Evolutionary conservation across 2,888 invertebrate species (phyloP).

Genomic region (Eubasilissa splendida): DNA sequence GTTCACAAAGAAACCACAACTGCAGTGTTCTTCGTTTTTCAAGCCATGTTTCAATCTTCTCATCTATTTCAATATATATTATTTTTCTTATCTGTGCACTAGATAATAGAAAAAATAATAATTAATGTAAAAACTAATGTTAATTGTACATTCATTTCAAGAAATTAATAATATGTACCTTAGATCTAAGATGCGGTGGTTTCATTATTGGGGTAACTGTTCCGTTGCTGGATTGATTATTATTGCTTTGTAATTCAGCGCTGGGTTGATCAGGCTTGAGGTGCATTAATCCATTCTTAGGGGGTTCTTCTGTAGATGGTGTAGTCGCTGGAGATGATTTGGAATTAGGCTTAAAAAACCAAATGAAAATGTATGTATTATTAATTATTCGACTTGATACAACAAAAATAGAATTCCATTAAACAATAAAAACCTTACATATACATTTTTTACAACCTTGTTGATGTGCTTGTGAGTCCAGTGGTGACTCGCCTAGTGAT

Average conservation of each 20-base stretch:
- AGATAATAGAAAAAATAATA: too few relatives aligned
- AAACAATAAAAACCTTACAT: too few relatives aligned
- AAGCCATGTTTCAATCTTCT: too few relatives aligned
- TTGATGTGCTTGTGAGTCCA: too few relatives aligned
- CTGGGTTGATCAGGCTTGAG: neutral
- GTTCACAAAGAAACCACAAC: too few relatives aligned
- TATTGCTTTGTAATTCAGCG: neutral
- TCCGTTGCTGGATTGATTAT: neutral
- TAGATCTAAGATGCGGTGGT: slow-evolving; percentile 77
- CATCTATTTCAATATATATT: too few relatives aligned
- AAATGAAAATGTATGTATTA: neutral
- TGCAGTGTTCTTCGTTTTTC: too few relatives aligned
- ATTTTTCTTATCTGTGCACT: too few relatives aligned
- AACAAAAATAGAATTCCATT: neutral
- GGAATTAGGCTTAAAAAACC: slow-evolving; percentile 64
- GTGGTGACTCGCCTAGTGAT: too few relatives aligned
- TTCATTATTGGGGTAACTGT: slow-evolving; percentile 69
- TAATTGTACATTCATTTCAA: too few relatives aligned
- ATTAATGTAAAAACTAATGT: too few relatives aligned
- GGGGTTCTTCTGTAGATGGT: slow-evolving; percentile 62
- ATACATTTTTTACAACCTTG: too few relatives aligned
- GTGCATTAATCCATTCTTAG: slow-evolving; percentile 39
- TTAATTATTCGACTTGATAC: neutral
- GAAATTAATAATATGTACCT: slow-evolving; percentile 64
- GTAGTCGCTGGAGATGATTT: slow-evolving; percentile 68